These are phyloP conservation scores for Calephelis virginiensis DNA, from an alignment of 1,140 invertebrate genomes.

Conservation along the genomic window DNA sequence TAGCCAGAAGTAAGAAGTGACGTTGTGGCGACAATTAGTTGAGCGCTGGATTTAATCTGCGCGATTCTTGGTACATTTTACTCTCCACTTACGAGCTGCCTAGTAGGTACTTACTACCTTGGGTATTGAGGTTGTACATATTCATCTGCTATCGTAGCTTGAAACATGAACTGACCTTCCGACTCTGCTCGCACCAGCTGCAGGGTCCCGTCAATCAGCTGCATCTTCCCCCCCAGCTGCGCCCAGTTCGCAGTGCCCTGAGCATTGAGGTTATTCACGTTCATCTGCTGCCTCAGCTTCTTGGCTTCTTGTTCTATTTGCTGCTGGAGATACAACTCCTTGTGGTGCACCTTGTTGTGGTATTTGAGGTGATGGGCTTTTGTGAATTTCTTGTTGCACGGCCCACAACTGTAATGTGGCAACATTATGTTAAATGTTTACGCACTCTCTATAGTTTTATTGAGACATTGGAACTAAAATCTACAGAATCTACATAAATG, in stretches of 20 bases:
- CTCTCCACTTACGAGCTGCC: no score
- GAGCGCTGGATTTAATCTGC: no score
- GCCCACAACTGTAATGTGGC: constrained; percentile 48
- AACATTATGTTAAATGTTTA: no score
- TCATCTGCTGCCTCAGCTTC: constrained; percentile 62
- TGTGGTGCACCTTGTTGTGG: constrained; percentile 77
- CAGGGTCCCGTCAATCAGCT: constrained; percentile 60
- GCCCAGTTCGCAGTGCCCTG: constrained; percentile 34
- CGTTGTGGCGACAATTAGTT: no score
- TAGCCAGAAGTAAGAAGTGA: no score
- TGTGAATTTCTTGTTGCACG: constrained; percentile 76
- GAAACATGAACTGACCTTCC: constrained; percentile 38
- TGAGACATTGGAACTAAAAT: no score
- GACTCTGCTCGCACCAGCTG: constrained; percentile 46
- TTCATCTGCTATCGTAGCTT: no score
- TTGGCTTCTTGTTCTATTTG: constrained; percentile 68
- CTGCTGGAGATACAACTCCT: constrained; percentile 71
- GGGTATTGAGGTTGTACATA: no score
- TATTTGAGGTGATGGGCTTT: constrained; percentile 77
- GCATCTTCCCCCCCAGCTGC: constrained; percentile 39
- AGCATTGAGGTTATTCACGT: constrained; percentile 43
- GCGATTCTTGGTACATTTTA: no score
- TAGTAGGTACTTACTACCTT: no score
- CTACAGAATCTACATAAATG: no score
- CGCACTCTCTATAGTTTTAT: no score